phyloP scores from a whole-genome alignment of 2,888 invertebrate species.

The Ditula angustiorana region DNA sequence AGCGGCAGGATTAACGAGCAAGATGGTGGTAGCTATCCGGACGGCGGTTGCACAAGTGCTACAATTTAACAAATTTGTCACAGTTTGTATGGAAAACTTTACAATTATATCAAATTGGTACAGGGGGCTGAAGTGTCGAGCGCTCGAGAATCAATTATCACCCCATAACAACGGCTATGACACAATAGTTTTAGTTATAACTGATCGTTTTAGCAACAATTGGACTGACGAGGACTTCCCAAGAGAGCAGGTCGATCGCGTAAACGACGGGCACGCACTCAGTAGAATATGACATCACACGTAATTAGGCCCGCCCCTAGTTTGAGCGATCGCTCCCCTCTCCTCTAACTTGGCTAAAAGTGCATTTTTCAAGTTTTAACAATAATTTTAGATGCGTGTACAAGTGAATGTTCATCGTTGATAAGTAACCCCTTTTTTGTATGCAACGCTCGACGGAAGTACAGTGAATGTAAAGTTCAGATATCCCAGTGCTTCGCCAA shows the following conservation, averaged over 20 bases:
- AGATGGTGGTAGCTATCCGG: too few relatives aligned
- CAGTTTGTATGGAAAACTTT: too few relatives aligned
- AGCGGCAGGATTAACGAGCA: too few relatives aligned
- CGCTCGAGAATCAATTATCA: too few relatives aligned
- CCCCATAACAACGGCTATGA: too few relatives aligned
- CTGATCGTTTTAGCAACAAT: constrained; percentile 28
- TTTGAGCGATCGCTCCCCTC: constrained; percentile 8
- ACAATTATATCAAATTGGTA: too few relatives aligned
- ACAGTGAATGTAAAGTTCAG: neutral
- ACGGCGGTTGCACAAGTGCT: too few relatives aligned
- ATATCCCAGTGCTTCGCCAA: constrained; percentile 18
- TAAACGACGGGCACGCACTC: constrained; percentile 10
- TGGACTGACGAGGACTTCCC: constrained; percentile 31
- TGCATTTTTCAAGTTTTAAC: neutral
- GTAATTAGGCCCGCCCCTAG: neutral
- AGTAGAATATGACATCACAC: constrained; percentile 1
- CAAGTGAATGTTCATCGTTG: constrained; percentile 1
- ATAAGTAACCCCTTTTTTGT: neutral
- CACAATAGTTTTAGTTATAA: constrained; percentile 1
- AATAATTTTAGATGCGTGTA: neutral
- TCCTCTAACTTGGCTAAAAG: constrained; percentile 24
- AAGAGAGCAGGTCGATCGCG: neutral
- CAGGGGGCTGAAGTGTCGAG: too few relatives aligned
- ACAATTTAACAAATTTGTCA: too few relatives aligned
- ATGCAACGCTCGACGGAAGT: neutral